These are phyloP conservation scores for Prionailurus bengalensis DNA, from an alignment of 2,113 vertebrate genomes.

Conservation along the genomic window DNA sequence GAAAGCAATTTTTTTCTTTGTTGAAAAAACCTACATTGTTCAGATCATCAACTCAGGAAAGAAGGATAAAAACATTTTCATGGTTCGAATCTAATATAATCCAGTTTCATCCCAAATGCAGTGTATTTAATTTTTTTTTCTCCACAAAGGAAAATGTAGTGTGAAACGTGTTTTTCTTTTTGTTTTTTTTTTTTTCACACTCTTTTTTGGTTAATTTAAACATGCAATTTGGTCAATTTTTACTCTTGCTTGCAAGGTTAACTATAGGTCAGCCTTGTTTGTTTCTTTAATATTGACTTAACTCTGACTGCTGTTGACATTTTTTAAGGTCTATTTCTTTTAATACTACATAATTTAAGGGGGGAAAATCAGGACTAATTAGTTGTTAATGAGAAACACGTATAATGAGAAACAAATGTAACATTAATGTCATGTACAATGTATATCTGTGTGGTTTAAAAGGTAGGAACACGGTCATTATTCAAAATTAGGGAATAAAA, in stretches of 20 bases:
- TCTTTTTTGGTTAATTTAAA: conserved; percentile 77
- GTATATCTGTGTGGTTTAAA: conserved; percentile 73
- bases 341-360: conserved; percentile 88
- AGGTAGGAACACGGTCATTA: conserved; percentile 72
- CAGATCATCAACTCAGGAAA: conserved; percentile 26
- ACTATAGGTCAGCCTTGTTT: conserved; percentile 88
- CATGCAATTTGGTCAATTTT: conserved; percentile 86
- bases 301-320: conserved; percentile 84
- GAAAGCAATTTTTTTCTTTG: not conserved
- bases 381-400: conserved; percentile 92
- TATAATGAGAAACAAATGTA: conserved; percentile 91
- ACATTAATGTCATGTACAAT: conserved; percentile 89
- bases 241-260: conserved; percentile 89
- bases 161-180: not conserved
- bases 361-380: conserved; percentile 88
- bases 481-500: conserved; percentile 85
- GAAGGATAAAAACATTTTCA: conserved; percentile 34
- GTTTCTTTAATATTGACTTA: conserved; percentile 87
- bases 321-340: conserved; percentile 88
- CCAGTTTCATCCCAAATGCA: not conserved
- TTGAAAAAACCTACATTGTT: not conserved
- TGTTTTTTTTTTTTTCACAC: conserved; percentile 59
- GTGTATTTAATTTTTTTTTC: not conserved
- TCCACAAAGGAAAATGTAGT: conserved; percentile 14
- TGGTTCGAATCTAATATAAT: not conserved